Conservation (phyloP, 2,888 invertebrate species). For the Deroplatys truncata region DNA sequence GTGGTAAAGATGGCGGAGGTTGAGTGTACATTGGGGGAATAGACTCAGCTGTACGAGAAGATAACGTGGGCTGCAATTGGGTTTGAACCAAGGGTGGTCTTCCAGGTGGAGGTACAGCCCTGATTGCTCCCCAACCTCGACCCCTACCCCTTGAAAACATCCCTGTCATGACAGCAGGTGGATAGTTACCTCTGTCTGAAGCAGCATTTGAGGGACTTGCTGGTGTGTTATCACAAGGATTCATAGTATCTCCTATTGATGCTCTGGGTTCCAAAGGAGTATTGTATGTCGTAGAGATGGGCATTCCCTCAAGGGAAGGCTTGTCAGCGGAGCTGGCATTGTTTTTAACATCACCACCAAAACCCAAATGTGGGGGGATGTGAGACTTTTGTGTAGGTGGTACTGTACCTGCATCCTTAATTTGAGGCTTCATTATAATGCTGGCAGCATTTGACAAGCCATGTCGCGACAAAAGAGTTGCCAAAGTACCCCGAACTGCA, state of each 20-base stretch:
- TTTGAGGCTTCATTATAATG: constrained; percentile 16
- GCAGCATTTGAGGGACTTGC: neutral
- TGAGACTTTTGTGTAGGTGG: neutral
- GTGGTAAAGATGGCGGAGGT: neutral
- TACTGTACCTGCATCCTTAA: constrained; percentile 19
- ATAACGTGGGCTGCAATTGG: neutral
- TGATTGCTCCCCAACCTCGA: neutral
- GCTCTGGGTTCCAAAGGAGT: neutral
- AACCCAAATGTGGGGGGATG: neutral
- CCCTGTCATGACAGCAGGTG: constrained; percentile 9
- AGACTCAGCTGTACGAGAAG: neutral
- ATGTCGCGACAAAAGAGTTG: constrained; percentile 49
- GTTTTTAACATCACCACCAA: constrained; percentile 13
- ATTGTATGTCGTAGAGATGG: constrained; percentile 18
- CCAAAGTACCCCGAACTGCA: constrained; percentile 49
- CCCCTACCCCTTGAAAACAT: constrained; percentile 3
- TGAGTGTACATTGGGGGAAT: neutral
- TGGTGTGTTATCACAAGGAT: neutral
- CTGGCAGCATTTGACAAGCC: constrained; percentile 39
- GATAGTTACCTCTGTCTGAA: constrained; percentile 1
- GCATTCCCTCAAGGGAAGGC: constrained; percentile 6
- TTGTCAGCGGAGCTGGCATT: neutral
- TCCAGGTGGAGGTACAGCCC: neutral
- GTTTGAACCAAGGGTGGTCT: neutral
- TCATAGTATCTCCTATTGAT: neutral